Evolutionary conservation across 2,113 vertebrate species (phyloP), one percentile per base, ranked within the genome.

Genomic region (Tragelaphus strepsiceros): DNA sequence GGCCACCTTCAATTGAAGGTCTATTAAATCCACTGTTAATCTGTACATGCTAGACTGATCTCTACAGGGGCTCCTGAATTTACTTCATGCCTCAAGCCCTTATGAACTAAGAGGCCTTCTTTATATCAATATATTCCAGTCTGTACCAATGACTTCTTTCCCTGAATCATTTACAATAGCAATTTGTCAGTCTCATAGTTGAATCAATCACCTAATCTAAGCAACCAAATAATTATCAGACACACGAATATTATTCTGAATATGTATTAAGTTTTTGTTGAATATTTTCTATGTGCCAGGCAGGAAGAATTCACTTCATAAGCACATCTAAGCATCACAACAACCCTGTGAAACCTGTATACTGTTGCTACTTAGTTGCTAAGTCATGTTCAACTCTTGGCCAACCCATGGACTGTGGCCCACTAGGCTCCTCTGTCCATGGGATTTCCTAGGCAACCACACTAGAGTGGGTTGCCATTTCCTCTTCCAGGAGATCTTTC

Each of bases 161-260:
- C 58, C n/a, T 84, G 56, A 82, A 92, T 62, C 56, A 90, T 96
- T 92, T 96, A 92, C 49, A 94, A 17, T 62, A 85, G 28, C 19
- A 90, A 17, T 78, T 94, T 74, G 13, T 43, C 58, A 81, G 84
- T 93, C 30, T 93, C 39, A 88, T 80, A 88, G 51, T 86, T 9
- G 8, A 97, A 61, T 78, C 83, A 62, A 46, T 74, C 74, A 94
- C 30, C 53, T 67, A 80, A 77, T 46, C 28, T 83, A 95, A 96
- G 67, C 43, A 91, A 53, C 21, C 2, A 93, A 56, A 88, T 49
- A 54, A 67, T 92, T 74, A 77, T 77, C 43, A 96, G 82, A 83
- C 8, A 92, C 21, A 62, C 8, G 12, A 74, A 84, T 54, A 71
- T 90, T 96, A 82, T 90, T 90, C 30, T 93, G 80, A 96, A 86